Evolutionary conservation across 2,888 invertebrate genomes (phyloP), one percentile per base, ranked within the genome.

Genomic region (Microplitis deprimator): DNA sequence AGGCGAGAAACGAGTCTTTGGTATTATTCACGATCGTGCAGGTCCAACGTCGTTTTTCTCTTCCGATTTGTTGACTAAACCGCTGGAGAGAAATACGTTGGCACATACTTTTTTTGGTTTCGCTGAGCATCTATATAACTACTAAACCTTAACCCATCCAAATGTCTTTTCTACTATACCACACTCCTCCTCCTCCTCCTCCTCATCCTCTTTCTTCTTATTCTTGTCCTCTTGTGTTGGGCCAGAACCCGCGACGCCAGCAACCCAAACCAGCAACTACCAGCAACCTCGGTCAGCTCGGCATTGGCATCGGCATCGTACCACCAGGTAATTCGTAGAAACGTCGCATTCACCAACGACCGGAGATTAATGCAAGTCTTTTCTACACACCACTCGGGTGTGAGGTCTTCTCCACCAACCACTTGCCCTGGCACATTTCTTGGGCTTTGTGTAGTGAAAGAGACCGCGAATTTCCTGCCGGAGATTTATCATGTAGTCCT

Each of bases 361-460:
- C 10, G 82, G 81, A 83, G 85, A 85, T 84, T 84, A 85, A 85
- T 85, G 84, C 82, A 79, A 77, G 79, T 78, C 72, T 69, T 77
- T 77, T 68, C 72, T 77, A 75, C 75, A 50, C 13, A 50, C 13
- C 8, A 50, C 50, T 50, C 13, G 76, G 75, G 74, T 69, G 74
- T 74, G 76, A 76, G 69, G 61, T 61, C 73, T 29, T 29, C 29
- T 29, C 29, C 29, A 29, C 29, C 67, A 50, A 50, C 73, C 71
- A 71, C 67, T 64, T 64, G 62, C 70, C 38, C 62, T 68, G 62
- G 29, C 64, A 60, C 16, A 68, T 70, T 69, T 69, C 50, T 41
- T n/a, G 68, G 64, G 20, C 20, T 69, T 20, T 50, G 73, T 68
- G 69, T 70, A 50, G 16, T 73, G 62, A 68, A 74, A 75, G 50